Evolutionary conservation across 2,797 vertebrate genomes (phyloP), one percentile per base, ranked within the genome.

Genomic region (Bradypus variegatus): DNA sequence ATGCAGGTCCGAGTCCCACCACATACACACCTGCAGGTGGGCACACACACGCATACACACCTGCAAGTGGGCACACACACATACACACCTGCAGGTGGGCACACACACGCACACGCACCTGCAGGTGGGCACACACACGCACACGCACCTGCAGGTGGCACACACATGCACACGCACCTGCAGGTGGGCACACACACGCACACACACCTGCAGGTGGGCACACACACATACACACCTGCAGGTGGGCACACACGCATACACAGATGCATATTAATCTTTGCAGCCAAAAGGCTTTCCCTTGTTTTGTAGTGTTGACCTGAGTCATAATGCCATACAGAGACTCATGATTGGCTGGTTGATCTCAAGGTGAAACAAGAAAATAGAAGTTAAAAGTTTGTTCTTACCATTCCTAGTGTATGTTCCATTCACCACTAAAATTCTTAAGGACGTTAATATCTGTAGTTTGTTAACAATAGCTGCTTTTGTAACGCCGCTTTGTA

Each of bases 351-450:
- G 78, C 55, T 93, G 70, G 69, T 93, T 83, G 80, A 50, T 65
- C 86, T 77, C 91, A 91, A 83, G 84, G 70, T 89, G 92, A 82
- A 85, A 65, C 77, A 95, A 41, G 67, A 95, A 96, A 90, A 93
- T 62, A 91, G 86, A 96, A 94, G 13, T 79, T 67, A 80, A 62
- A 89, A 21, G 65, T 27, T 81, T 85, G 50, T 23, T 91, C 94
- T 76, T 90, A n/a, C 38, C 9, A n/a, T 23, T 89, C 29, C 25
- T 38, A 84, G 7, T 62, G 15, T 69, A 69, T 85, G 60, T 90
- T 79, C n/a, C 53, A 78, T 75, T 69, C 27, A n/a, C 58, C 53
- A 21, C 31, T 73, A 45, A 65, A 9, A 41, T 88, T 88, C 78
- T 72, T 27, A 86, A 89, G 67, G 33, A 23, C 55, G 15, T 64